phyloP scores from a whole-genome alignment of 1,140 invertebrate species.

The Aphis craccivora region DNA sequence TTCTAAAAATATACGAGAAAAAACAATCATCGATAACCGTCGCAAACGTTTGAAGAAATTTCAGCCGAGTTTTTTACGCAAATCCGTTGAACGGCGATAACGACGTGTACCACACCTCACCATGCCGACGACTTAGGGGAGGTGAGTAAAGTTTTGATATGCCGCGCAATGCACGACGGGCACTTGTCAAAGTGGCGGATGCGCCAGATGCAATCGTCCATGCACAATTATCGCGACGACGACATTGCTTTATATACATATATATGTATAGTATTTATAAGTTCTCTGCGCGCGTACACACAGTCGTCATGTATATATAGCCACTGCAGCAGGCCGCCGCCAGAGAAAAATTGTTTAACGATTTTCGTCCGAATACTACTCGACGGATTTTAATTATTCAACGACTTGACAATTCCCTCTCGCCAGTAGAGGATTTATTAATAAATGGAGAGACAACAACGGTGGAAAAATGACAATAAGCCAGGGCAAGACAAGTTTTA shows the following conservation, averaged over 20 bases:
- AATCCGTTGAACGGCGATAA: neutral
- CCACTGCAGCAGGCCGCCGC: neutral
- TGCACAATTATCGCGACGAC: conserved; percentile 41
- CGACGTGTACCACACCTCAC: neutral
- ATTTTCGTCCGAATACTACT: conserved; percentile 57
- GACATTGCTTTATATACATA: neutral
- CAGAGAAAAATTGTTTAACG: conserved; percentile 54
- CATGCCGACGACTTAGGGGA: neutral
- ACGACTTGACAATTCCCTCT: conserved; percentile 51
- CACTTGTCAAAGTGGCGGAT: conserved; percentile 48
- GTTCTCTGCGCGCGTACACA: neutral
- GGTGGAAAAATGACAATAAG: conserved; percentile 55
- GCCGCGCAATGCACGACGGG: neutral
- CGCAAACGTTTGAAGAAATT: neutral
- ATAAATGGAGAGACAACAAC: conserved; percentile 50
- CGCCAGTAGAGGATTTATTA: conserved; percentile 28
- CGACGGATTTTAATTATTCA: conserved; percentile 56
- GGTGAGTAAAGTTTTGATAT: conserved; percentile 47
- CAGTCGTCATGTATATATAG: neutral
- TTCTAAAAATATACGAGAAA: neutral
- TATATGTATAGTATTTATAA: neutral
- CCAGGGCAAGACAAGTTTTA: conserved; percentile 51
- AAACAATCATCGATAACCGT: neutral
- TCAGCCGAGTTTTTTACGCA: neutral
- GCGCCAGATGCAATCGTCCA: conserved; percentile 55